phyloP scores from a whole-genome alignment of 2,888 invertebrate species.

The Anarsia innoxiella region DNA sequence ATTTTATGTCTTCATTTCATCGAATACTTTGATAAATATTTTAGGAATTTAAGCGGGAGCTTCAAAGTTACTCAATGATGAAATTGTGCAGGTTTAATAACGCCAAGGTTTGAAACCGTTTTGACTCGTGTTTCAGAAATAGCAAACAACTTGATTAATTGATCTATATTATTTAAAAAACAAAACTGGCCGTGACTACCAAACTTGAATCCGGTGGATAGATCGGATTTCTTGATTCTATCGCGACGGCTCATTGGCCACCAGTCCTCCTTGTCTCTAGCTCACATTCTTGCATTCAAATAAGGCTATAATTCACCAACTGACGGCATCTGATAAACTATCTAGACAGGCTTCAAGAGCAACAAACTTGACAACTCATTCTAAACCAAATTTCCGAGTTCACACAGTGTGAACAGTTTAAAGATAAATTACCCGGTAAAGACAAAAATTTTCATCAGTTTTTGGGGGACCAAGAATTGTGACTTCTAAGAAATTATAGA shows the following conservation, averaged over 20 bases:
- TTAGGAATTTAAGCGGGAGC: slow-evolving; percentile 5
- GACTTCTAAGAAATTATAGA: slow-evolving; percentile 66
- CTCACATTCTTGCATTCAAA: slow-evolving; percentile 56
- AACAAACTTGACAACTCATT: slow-evolving; percentile 65
- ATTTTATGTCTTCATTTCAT: slow-evolving; percentile 42
- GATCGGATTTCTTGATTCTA: slow-evolving; percentile 32
- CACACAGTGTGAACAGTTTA: slow-evolving; percentile 61
- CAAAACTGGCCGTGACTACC: slow-evolving; percentile 20
- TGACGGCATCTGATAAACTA: slow-evolving; percentile 41
- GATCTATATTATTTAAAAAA: slow-evolving; percentile 1
- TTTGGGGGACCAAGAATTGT: slow-evolving; percentile 34
- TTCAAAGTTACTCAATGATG: background rate
- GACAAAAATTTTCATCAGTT: slow-evolving; percentile 50
- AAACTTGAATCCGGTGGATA: slow-evolving; percentile 19
- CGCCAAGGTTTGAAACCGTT: no score
- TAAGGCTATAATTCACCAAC: slow-evolving; percentile 47
- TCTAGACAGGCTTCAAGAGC: slow-evolving; percentile 42
- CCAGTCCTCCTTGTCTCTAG: slow-evolving; percentile 40
- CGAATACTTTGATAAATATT: slow-evolving; percentile 29
- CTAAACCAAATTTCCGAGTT: slow-evolving; percentile 35
- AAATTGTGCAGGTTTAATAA: background rate
- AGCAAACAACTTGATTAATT: slow-evolving; percentile 8
- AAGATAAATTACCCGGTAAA: slow-evolving; percentile 54
- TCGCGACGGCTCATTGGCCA: slow-evolving; percentile 55
- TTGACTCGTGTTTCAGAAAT: background rate